Evolutionary conservation across 2,888 invertebrate species (phyloP), one percentile per base, ranked within the genome.

Genomic region (Odontocolon sp.): DNA sequence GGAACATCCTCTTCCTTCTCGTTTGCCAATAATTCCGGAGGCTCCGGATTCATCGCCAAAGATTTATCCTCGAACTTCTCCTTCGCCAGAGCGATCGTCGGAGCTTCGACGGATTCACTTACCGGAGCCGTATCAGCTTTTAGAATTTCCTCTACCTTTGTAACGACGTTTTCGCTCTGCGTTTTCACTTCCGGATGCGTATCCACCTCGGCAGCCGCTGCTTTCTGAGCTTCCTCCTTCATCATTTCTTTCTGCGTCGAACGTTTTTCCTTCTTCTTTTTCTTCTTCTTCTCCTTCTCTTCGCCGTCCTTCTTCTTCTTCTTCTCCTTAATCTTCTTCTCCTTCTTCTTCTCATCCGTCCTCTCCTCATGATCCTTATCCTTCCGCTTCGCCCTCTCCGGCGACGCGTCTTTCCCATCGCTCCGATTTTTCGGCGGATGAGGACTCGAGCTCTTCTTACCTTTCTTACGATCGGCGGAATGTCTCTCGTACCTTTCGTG

Each of bases 281-380:
- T 89, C 68, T 91, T 91, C 82, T 92, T 92, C 61, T 92, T 93
- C 85, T 92, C 92, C 80, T 92, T 92, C 16, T 93, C 92, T 64
- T 92, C 92, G 73, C 91, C 91, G n/a, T 92, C 92, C 31, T 92
- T 92, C 82, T 93, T 93, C 80, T 90, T 90, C 81, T 90, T 91
- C 92, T 92, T 82, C 91, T 92, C 89, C 88, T 89, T 91, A 86
- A 91, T 84, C 85, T 92, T 92, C 92, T 92, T 82, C 91, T 92
- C 91, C 75, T 92, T 89, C 85, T 92, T 92, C 77, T 85, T 87
- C 52, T 88, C 89, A 0, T 82, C 80, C n/a, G 79, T 77, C 63
- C 88, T 87, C 0, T 89, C 87, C 2, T 89, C 89, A 80, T 92
- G 92, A 67, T 93, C 92, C 82, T 93, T 93, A 14, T 93, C 93